Evolutionary conservation across 2,888 invertebrate species (phyloP).

Genomic region (Drosophila demipolita): DNA sequence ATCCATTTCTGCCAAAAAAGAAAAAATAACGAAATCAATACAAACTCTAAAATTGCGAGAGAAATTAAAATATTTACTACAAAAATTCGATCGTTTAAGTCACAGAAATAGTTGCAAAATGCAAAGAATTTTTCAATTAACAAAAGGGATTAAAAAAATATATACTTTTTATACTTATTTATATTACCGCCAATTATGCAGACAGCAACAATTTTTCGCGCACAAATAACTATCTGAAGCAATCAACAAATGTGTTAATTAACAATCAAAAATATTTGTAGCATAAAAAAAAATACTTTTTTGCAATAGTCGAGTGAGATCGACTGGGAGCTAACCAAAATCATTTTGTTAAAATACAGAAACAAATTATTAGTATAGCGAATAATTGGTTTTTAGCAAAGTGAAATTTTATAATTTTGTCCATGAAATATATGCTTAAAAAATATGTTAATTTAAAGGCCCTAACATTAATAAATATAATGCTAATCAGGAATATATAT

Average conservation of each 20-base stretch:
- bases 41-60: slow-evolving; percentile 22
- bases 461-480: neutral
- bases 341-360: neutral
- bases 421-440: neutral
- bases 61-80: slow-evolving; percentile 16
- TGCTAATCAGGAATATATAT: neutral
- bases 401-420: neutral
- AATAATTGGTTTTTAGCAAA: neutral
- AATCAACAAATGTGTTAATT: slow-evolving; percentile 7
- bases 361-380: neutral
- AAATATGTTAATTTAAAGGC: neutral
- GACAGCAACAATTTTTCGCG: neutral
- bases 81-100: slow-evolving; percentile 34
- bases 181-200: neutral
- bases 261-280: neutral
- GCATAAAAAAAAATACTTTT: neutral
- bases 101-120: neutral
- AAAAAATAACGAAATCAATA: slow-evolving; percentile 2
- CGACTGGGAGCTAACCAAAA: neutral
- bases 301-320: neutral
- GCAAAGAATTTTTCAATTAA: slow-evolving; percentile 9
- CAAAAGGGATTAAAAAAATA: neutral
- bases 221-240: neutral
- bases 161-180: neutral
- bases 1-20: slow-evolving; percentile 90